Evolutionary conservation across 2,888 invertebrate species (phyloP).

Genomic region (Endomychus coccineus): DNA sequence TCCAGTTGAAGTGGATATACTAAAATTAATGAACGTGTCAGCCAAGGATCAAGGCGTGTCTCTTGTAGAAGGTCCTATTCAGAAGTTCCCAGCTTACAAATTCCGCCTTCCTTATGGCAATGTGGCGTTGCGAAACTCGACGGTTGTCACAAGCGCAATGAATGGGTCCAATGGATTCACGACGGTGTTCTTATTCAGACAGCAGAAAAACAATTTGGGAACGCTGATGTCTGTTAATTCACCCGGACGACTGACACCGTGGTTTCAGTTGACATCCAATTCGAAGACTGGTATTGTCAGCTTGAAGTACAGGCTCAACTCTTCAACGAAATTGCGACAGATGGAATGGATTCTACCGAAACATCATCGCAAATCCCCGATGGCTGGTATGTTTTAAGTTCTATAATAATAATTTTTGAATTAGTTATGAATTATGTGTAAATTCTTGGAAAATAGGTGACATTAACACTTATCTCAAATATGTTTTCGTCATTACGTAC

Average conservation of each 20-base stretch:
- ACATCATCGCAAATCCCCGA: conserved; percentile 40
- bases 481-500: too few relatives aligned
- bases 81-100: conserved; percentile 43
- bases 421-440: too few relatives aligned
- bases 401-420: too few relatives aligned
- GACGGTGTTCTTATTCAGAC: conserved; percentile 41
- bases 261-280: conserved; percentile 43
- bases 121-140: conserved; percentile 39
- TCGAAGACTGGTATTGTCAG: conserved; percentile 41
- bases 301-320: conserved; percentile 38
- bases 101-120: conserved; percentile 43
- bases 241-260: conserved; percentile 43
- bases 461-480: too few relatives aligned
- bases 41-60: conserved; percentile 43
- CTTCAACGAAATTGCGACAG: conserved; percentile 38
- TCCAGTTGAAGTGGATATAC: conserved; percentile 41
- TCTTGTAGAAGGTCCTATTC: conserved; percentile 41
- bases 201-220: conserved; percentile 43
- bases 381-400: conserved; percentile 39
- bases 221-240: conserved; percentile 43
- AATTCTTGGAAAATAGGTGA: too few relatives aligned
- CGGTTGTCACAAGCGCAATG: conserved; percentile 37
- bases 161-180: conserved; percentile 39
- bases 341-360: conserved; percentile 41
- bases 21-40: conserved; percentile 42